Evolutionary conservation across 2,113 vertebrate species (phyloP).

Genomic region (Pterocles burchelli): DNA sequence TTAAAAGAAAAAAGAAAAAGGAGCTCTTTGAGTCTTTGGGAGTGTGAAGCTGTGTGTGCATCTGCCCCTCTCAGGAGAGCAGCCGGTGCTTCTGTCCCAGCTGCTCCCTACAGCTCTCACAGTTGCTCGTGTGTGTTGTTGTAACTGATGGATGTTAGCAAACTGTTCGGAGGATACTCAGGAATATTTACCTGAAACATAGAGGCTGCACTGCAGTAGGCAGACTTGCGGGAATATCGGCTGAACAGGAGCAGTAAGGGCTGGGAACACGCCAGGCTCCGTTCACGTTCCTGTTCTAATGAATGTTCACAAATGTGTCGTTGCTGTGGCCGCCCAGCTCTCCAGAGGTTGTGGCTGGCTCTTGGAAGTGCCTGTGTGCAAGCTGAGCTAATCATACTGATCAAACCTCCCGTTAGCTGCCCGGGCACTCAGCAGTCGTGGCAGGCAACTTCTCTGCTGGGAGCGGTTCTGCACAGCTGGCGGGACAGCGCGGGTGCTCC

Average conservation of each 20-base stretch:
- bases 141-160: not conserved
- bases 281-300: not conserved
- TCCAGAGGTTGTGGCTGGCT: not conserved
- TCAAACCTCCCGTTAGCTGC: not conserved
- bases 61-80: not conserved
- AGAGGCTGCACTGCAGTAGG: not conserved
- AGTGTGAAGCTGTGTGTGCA: not conserved
- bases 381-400: not conserved
- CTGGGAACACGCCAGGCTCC: not conserved
- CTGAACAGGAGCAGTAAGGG: not conserved
- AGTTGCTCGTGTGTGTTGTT: not conserved
- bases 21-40: not conserved
- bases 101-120: not conserved
- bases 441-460: not conserved
- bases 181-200: not conserved
- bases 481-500: not conserved
- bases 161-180: not conserved
- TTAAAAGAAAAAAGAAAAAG: no score
- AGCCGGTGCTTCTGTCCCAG: not conserved
- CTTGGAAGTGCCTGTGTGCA: not conserved
- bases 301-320: not conserved
- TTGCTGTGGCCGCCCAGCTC: not conserved
- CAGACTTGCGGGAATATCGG: not conserved
- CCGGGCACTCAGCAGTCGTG: not conserved
- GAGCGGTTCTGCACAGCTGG: not conserved